Percentiles rank a stretch among this genome's conserved stretches.
Evolutionary conservation across 2,888 invertebrate genomes (phyloP).

Genomic region (Octonoba sinensis): DNA sequence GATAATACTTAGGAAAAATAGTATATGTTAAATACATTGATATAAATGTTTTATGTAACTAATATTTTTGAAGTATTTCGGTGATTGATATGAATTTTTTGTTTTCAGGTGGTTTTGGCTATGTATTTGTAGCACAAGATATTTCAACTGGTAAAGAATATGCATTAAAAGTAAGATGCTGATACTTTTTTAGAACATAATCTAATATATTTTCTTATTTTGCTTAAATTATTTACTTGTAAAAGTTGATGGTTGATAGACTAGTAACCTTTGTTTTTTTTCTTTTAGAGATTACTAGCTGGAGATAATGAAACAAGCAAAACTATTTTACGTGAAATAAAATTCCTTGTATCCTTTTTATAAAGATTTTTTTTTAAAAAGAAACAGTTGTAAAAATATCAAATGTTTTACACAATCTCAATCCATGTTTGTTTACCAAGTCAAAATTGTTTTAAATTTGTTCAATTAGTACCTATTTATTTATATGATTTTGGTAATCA

Average conservation of each 20-base stretch:
- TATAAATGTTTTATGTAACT: no score
- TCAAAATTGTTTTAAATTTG: no score
- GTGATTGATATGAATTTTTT: background rate
- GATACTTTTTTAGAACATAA: background rate
- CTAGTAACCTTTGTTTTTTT: background rate
- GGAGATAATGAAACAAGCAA: slow-evolving; percentile 67
- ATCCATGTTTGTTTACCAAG: no score
- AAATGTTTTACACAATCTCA: no score
- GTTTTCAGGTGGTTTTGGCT: slow-evolving; percentile 91
- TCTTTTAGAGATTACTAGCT: slow-evolving; percentile 66
- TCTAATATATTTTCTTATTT: background rate
- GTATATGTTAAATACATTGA: no score
- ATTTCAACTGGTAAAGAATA: slow-evolving; percentile 84
- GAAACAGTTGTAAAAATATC: no score
- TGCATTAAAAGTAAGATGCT: slow-evolving; percentile 83
- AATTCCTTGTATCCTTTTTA: slow-evolving; percentile 66
- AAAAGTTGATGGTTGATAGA: background rate
- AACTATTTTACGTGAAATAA: slow-evolving; percentile 66
- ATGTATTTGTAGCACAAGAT: slow-evolving; percentile 95
- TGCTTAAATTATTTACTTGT: background rate
- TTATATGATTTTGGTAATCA: no score
- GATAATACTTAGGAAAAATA: no score
- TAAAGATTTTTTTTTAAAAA: no score
- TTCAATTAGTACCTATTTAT: no score
- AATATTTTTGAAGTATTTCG: no score